Evolutionary conservation across 2,113 vertebrate species (phyloP).

Genomic region (Vulpes ferrilata): DNA sequence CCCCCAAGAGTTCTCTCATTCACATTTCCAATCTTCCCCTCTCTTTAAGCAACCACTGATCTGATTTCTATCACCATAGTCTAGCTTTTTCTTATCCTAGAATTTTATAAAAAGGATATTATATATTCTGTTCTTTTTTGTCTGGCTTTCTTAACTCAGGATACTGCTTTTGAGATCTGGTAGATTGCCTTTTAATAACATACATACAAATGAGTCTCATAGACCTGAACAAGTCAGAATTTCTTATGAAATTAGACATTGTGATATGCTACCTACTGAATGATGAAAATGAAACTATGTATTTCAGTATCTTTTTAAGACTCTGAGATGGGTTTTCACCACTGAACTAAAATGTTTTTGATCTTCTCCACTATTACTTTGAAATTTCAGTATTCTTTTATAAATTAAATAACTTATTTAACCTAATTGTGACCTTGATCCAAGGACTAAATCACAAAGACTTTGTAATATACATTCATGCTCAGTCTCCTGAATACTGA

Average conservation of each 20-base stretch:
- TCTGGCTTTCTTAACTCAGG: neutral
- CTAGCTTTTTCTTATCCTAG: neutral
- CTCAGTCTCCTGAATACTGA: neutral
- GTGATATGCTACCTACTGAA: neutral
- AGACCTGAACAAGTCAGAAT: slow-evolving; percentile 25
- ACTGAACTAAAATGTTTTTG: neutral
- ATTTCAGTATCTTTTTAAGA: slow-evolving; percentile 42
- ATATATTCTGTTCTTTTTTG: neutral
- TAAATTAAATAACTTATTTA: slow-evolving; percentile 31
- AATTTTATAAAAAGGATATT: neutral
- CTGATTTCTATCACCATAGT: neutral
- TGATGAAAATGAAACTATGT: neutral
- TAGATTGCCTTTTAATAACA: neutral
- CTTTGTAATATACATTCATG: neutral
- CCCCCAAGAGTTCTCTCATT: neutral
- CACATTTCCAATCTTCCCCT: neutral
- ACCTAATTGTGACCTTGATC: neutral
- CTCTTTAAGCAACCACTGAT: neutral
- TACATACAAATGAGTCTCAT: neutral
- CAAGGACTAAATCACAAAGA: neutral
- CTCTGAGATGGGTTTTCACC: neutral
- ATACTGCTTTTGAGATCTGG: neutral
- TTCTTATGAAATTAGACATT: slow-evolving; percentile 55
- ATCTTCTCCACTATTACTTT: neutral
- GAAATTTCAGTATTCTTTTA: slow-evolving; percentile 49